A percentile compares a stretch with the other conserved stretches of the same genome.
These are phyloP conservation scores for Diplodus puntazzo DNA, from an alignment of 2,797 vertebrate species.

Conservation along the genomic window DNA sequence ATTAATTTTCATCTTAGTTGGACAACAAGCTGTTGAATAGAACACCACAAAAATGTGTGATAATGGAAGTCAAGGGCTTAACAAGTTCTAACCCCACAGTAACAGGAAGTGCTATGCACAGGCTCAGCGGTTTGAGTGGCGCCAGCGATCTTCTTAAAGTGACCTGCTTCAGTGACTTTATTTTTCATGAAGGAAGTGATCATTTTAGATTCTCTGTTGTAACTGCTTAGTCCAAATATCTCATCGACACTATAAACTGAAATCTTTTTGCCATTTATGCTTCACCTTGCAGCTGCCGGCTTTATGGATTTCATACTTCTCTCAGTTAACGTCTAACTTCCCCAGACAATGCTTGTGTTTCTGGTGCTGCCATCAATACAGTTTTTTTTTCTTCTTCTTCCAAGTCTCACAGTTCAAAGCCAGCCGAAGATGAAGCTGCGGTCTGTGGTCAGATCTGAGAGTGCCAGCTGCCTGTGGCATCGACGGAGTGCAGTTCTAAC, in stretches of 20 bases:
- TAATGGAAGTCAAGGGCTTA: neutral
- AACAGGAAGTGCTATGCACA: neutral
- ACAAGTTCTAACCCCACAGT: neutral
- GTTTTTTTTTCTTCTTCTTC: neutral
- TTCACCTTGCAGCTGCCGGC: neutral
- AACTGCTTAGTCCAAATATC: neutral
- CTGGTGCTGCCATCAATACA: neutral
- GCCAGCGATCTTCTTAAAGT: neutral
- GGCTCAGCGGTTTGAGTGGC: neutral
- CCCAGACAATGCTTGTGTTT: neutral
- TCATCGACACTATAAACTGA: neutral
- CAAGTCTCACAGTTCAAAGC: neutral
- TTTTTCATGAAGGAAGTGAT: neutral
- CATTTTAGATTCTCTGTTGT: neutral
- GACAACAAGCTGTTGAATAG: neutral
- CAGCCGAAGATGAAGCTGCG: neutral
- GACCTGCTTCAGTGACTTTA: too few species aligned
- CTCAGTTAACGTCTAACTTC: neutral
- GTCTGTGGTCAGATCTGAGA: conserved; percentile 38
- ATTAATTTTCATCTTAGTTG: neutral
- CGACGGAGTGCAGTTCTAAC: neutral
- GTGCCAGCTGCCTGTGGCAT: conserved; percentile 12
- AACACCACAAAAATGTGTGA: too few species aligned
- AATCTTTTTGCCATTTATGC: neutral
- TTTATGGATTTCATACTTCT: neutral